These are phyloP conservation scores for Poecile atricapillus DNA, from an alignment of 2,113 vertebrate species.

Conservation along the genomic window DNA sequence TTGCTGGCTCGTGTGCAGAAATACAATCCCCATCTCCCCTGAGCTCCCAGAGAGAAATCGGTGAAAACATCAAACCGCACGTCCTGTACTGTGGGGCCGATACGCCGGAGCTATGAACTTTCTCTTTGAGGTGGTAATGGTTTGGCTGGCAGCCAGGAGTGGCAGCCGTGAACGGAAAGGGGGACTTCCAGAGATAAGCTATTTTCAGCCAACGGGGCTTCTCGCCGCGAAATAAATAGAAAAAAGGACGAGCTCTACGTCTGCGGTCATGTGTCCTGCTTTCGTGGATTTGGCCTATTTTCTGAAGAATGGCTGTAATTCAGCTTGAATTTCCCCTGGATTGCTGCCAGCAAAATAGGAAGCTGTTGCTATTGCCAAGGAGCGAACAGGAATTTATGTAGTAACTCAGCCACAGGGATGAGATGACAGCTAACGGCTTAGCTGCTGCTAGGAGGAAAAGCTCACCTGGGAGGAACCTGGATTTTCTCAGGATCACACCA, in stretches of 20 bases:
- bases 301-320: conserved; percentile 86
- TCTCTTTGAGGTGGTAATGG: conserved; percentile 37
- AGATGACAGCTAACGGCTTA: conserved; percentile 28
- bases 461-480: background rate
- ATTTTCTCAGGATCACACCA: background rate
- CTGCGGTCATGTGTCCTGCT: conserved; percentile 41
- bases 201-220: conserved; percentile 61
- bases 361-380: conserved; percentile 83
- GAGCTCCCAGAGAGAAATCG: background rate
- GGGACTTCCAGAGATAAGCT: conserved; percentile 61
- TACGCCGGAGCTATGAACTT: background rate
- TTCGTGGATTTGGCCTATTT: conserved; percentile 76
- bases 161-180: background rate
- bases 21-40: background rate
- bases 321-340: conserved; percentile 81
- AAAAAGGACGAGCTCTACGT: background rate
- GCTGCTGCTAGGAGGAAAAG: background rate
- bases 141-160: conserved; percentile 48
- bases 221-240: conserved; percentile 25
- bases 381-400: conserved; percentile 66
- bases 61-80: background rate
- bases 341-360: conserved; percentile 80
- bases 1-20: background rate
- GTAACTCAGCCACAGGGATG: background rate
- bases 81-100: background rate